A percentile compares a stretch with the other conserved stretches of the same genome.
Evolutionary conservation across 1,140 invertebrate species (phyloP).

Genomic region (Propsilocerus akamusi): DNA sequence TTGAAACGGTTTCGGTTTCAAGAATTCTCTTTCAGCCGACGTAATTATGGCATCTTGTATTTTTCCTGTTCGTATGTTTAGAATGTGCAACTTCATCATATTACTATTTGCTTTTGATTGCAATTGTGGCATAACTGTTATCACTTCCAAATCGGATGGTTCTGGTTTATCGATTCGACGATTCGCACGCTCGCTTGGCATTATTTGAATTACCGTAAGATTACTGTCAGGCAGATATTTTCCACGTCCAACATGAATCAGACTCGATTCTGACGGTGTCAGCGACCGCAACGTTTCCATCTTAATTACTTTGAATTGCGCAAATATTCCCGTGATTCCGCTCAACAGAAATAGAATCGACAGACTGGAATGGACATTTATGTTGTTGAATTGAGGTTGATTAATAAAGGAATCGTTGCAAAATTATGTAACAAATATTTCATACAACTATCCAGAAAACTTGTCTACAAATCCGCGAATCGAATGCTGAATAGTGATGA

Average conservation of each 20-base stretch:
- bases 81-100: not conserved
- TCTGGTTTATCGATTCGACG: not conserved
- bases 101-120: not conserved
- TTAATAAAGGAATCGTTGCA: too few species aligned
- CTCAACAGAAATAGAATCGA: not conserved
- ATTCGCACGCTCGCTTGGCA: not conserved
- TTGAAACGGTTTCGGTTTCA: too few species aligned
- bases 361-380: too few species aligned
- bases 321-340: not conserved
- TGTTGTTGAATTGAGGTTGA: too few species aligned
- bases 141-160: not conserved
- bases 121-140: not conserved
- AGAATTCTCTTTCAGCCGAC: too few species aligned
- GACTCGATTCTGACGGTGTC: not conserved
- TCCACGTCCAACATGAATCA: not conserved
- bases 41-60: not conserved
- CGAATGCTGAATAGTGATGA: too few species aligned
- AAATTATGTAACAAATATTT: too few species aligned
- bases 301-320: not conserved
- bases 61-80: not conserved
- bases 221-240: not conserved
- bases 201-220: not conserved
- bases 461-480: too few species aligned
- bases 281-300: not conserved
- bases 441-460: too few species aligned